Base-by-base conservation (phyloP, 2,113 vertebrate species). In the Halichoerus grypus region DNA sequence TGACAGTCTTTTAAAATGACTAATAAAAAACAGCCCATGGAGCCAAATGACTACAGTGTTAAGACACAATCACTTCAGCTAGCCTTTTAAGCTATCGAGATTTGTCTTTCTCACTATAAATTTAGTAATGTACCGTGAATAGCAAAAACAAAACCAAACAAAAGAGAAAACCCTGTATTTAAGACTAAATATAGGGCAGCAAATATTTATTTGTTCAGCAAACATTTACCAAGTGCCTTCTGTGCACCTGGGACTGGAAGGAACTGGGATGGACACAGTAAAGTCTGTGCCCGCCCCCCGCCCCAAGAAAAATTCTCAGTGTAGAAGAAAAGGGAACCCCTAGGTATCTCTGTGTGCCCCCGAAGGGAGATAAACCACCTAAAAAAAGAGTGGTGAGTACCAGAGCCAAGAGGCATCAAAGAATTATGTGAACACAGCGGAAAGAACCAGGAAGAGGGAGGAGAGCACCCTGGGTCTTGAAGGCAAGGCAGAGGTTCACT, bases 1-100 rank as follows among this genome's bases (percentile, higher is more conserved):
- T 88, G 95, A 95, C 57, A 86, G 71, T 94, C 81, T 91, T 94
- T 84, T 91, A 28, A 97, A 97, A 85, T 85, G 63, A 96, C 63
- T 88, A 94, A 95, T 91, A 96, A 93, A 96, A 93, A 94, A 67
- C 39, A 85, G 86, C 42, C 46, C 79, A 63, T 31, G 57, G 57
- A 97, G 46, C 26, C 91, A 80, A 88, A 94, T 69, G 28, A 91
- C 88, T 83, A 4, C 2, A 26, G 19, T 36, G 21, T 49, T 92
- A 63, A 63, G 59, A 91, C 10, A 61, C 26, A 74, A 80, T 82
- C 71, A 93, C 59, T 94, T 72, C 59, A 69, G 81, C 28, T 57
- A 93, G 76, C 57, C 77, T 53, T 85, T 80, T 61, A 90, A 74
- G 57, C 22, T 15, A 61, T 31, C 1, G 69, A 88, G 90, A 67